phyloP scores from a whole-genome alignment of 2,113 vertebrate genomes.

The Octodon degus region DNA sequence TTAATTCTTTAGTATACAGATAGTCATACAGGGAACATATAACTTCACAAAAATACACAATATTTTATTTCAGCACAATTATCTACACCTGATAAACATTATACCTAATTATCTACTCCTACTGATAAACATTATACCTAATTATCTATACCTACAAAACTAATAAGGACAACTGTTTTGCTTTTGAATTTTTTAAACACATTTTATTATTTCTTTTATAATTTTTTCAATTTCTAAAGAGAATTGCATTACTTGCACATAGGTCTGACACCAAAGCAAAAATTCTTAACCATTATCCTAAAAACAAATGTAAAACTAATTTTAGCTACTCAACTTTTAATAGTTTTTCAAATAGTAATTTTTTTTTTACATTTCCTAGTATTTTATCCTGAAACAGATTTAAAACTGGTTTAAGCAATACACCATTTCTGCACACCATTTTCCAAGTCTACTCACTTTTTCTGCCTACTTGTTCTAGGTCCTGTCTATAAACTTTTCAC shows the following conservation, averaged over 20 bases:
- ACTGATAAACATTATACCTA: background rate
- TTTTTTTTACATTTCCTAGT: constrained; percentile 21
- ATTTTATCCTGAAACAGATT: constrained; percentile 5
- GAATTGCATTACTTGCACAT: background rate
- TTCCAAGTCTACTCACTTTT: background rate
- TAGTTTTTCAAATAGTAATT: background rate
- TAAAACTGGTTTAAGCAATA: constrained; percentile 10
- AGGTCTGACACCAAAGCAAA: background rate
- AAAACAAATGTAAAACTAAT: constrained; percentile 2
- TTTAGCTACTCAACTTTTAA: constrained; percentile 28
- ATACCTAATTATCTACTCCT: background rate
- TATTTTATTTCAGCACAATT: background rate
- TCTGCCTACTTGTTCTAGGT: background rate
- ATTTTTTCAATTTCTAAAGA: background rate
- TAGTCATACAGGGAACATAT: background rate
- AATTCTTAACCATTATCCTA: constrained; percentile 19
- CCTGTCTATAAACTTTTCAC: background rate
- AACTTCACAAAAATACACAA: background rate
- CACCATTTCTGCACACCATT: background rate
- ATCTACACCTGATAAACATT: background rate
- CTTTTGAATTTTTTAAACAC: background rate
- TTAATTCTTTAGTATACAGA: background rate
- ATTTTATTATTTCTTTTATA: background rate
- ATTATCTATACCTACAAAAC: background rate
- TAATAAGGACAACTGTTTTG: background rate